Percentiles rank a stretch among this genome's conserved stretches.
Evolutionary conservation across 2,797 vertebrate genomes (phyloP).

Genomic region (Pristis pectinata): DNA sequence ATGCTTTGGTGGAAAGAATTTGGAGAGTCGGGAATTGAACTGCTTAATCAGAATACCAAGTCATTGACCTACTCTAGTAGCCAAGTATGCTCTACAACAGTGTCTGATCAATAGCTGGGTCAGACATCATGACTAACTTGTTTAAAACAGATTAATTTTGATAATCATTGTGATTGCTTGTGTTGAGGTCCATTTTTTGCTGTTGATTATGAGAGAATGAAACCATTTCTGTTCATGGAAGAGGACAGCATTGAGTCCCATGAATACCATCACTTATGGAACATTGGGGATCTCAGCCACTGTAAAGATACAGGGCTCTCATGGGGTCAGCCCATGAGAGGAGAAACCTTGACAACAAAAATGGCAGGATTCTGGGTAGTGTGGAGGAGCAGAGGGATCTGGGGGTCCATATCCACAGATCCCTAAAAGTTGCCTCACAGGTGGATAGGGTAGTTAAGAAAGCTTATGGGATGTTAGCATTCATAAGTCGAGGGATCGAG

Average conservation of each 20-base stretch:
- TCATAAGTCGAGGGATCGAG: no score
- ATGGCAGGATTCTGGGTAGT: no score
- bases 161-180: background rate
- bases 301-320: background rate
- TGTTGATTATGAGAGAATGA: background rate
- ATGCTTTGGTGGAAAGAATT: background rate
- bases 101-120: background rate
- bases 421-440: no score
- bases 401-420: no score
- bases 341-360: background rate
- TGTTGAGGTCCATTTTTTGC: background rate
- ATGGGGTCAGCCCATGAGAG: background rate
- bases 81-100: background rate
- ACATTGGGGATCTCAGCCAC: background rate
- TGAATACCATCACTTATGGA: background rate
- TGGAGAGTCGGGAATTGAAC: background rate
- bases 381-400: no score
- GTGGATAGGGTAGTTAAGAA: no score
- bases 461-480: no score
- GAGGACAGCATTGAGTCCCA: background rate
- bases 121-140: background rate
- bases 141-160: background rate
- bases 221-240: background rate
- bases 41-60: no score
- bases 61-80: no score